Conservation (phyloP, 2,888 invertebrate genomes). For the Napeogenes inachia region DNA sequence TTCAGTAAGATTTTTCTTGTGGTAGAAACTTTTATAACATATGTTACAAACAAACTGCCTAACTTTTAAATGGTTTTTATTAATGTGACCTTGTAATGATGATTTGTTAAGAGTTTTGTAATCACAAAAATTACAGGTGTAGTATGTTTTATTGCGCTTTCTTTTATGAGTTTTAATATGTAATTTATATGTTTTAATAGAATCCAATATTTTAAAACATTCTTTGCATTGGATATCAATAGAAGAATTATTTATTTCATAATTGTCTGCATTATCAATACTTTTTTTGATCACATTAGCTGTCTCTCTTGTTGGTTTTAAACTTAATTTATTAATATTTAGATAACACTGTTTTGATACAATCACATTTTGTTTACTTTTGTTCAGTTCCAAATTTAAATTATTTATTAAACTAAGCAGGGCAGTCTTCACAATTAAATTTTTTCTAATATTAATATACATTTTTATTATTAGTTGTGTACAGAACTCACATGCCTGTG, state of each 20-base stretch:
- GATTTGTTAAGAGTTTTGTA: conserved; percentile 45
- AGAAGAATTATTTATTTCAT: conserved; percentile 32
- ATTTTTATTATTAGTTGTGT: conserved; percentile 40
- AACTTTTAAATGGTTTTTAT: conserved; percentile 47
- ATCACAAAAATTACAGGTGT: conserved; percentile 42
- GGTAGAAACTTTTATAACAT: conserved; percentile 53
- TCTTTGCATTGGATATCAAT: conserved; percentile 42
- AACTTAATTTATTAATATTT: conserved; percentile 14
- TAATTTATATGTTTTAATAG: conserved; percentile 38
- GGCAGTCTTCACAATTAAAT: conserved; percentile 32
- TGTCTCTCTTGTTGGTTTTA: conserved; percentile 14
- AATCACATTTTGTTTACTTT: conserved; percentile 16
- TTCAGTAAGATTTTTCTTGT: conserved; percentile 49
- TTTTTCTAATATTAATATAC: conserved; percentile 38
- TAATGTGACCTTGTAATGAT: conserved; percentile 50
- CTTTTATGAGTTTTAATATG: conserved; percentile 27
- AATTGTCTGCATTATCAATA: conserved; percentile 5
- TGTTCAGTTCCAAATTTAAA: conserved; percentile 33
- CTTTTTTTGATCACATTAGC: neutral
- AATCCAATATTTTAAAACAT: conserved; percentile 44
- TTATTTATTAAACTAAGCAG: conserved; percentile 28
- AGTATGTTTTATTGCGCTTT: conserved; percentile 31
- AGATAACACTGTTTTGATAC: conserved; percentile 19
- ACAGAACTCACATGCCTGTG: conserved; percentile 44
- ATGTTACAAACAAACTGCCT: conserved; percentile 45